Percentiles rank a stretch among this genome's conserved stretches.
Evolutionary conservation across 2,888 invertebrate genomes (phyloP).

Genomic region (Amiota minor): DNA sequence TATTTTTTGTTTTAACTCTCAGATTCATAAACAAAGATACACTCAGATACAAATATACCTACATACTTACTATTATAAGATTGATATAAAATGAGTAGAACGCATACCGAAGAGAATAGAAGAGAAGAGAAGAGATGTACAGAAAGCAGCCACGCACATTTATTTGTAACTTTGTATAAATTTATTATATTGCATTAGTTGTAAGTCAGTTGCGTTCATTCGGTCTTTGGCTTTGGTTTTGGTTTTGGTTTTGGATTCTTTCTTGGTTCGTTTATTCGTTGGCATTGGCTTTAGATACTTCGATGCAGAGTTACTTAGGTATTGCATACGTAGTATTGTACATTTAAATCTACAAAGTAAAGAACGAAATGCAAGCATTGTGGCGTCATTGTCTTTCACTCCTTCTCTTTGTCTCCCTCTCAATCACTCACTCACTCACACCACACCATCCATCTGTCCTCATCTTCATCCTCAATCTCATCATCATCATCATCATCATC

Average conservation of each 20-base stretch:
- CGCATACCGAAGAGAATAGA: too few relatives aligned
- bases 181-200: constrained; percentile 70
- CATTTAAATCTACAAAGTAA: too few relatives aligned
- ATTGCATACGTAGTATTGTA: not conserved
- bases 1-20: too few relatives aligned
- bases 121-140: too few relatives aligned
- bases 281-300: constrained; percentile 10
- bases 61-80: not conserved
- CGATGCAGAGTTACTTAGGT: constrained; percentile 35
- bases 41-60: constrained; percentile 40
- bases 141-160: constrained; percentile 42
- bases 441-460: too few relatives aligned
- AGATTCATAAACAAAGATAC: constrained; percentile 11
- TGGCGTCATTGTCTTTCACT: too few relatives aligned
- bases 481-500: not conserved
- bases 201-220: constrained; percentile 56
- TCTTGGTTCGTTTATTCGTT: constrained; percentile 2
- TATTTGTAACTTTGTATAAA: constrained; percentile 68
- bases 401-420: not conserved
- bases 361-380: too few relatives aligned
- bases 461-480: not conserved
- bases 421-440: not conserved
- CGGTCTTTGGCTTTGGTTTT: constrained; percentile 39
- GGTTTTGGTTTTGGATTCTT: constrained; percentile 21
- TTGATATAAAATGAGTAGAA: too few relatives aligned